Evolutionary conservation across 2,888 invertebrate genomes (phyloP).

Genomic region (Agonopterix subpropinquella): DNA sequence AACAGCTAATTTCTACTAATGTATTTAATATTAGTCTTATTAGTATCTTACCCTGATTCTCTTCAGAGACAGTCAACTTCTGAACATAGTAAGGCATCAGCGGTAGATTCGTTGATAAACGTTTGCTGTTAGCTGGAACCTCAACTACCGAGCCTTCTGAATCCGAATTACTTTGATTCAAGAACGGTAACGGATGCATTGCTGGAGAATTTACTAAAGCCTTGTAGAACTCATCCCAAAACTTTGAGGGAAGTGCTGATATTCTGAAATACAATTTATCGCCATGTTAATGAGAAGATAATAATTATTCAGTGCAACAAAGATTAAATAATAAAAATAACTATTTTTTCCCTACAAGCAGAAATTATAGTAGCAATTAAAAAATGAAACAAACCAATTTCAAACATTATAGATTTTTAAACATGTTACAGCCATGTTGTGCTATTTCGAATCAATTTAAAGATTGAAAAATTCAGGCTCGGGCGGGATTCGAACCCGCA

Average conservation of each 20-base stretch:
- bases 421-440: too few relatives aligned
- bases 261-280: conserved; percentile 30
- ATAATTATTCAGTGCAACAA: not conserved
- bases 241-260: conserved; percentile 41
- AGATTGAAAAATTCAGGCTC: too few relatives aligned
- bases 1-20: too few relatives aligned
- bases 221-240: conserved; percentile 59
- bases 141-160: conserved; percentile 28
- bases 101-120: conserved; percentile 47
- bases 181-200: conserved; percentile 42
- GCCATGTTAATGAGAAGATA: not conserved
- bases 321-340: not conserved
- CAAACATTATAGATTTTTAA: too few relatives aligned
- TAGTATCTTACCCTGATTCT: conserved; percentile 28
- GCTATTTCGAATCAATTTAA: too few relatives aligned
- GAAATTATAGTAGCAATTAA: too few relatives aligned
- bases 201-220: conserved; percentile 43
- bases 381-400: too few relatives aligned
- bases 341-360: too few relatives aligned
- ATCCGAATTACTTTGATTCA: conserved; percentile 21
- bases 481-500: too few relatives aligned
- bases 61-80: conserved; percentile 38
- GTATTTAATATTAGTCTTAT: too few relatives aligned
- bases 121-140: conserved; percentile 37
- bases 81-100: conserved; percentile 53